phyloP scores from a whole-genome alignment of 2,113 vertebrate species.

The Psephotus haematonotus region DNA sequence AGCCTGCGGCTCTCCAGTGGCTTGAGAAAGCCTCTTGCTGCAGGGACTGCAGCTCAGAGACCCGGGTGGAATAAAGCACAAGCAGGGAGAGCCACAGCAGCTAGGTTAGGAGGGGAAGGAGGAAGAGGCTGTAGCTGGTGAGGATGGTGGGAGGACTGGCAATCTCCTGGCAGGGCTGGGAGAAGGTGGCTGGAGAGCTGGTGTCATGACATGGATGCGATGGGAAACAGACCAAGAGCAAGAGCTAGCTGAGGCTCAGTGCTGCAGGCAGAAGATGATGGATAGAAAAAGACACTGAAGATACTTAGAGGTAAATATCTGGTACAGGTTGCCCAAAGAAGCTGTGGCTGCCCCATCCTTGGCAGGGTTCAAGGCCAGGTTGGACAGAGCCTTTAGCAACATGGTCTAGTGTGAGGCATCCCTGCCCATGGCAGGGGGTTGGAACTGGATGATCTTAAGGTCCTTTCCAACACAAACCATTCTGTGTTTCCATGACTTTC shows the following conservation, averaged over 20 bases:
- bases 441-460: neutral
- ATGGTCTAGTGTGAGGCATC: neutral
- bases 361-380: neutral
- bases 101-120: neutral
- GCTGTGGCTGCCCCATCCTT: neutral
- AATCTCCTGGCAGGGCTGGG: neutral
- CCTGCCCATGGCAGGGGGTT: neutral
- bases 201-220: rapidly evolving
- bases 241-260: neutral
- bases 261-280: neutral
- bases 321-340: neutral
- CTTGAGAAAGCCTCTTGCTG: neutral
- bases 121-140: neutral
- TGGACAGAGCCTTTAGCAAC: neutral
- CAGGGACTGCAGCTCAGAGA: neutral
- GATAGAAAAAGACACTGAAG: neutral
- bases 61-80: neutral
- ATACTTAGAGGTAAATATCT: neutral
- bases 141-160: neutral
- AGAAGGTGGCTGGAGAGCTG: neutral
- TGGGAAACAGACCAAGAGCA: neutral
- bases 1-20: neutral
- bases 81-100: neutral
- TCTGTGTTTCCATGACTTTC: neutral
- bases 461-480: neutral